Conservation (phyloP, 2,888 invertebrate species). For the Theodoxus fluviatilis region DNA sequence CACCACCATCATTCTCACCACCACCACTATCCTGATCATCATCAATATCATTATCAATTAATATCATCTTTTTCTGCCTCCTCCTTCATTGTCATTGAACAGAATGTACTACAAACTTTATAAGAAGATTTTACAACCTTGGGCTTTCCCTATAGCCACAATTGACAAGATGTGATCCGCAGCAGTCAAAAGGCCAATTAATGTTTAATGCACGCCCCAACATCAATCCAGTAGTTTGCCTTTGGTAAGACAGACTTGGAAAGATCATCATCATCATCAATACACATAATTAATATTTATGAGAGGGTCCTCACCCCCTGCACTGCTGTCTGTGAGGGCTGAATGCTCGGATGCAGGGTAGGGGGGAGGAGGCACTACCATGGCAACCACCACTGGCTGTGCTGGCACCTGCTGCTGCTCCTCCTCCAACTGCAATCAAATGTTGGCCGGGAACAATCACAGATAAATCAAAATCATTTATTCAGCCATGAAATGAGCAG, state of each 20-base stretch:
- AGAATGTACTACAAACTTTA: too few relatives aligned
- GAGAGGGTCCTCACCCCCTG: conserved; percentile 20
- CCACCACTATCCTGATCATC: neutral
- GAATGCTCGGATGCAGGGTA: conserved; percentile 26
- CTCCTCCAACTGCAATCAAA: conserved; percentile 42
- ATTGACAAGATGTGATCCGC: too few relatives aligned
- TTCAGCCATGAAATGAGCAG: too few relatives aligned
- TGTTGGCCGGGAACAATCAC: neutral
- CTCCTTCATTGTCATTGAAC: too few relatives aligned
- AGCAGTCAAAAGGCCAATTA: too few relatives aligned
- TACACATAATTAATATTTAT: too few relatives aligned
- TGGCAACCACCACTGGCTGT: conserved; percentile 49
- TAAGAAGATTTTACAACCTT: too few relatives aligned
- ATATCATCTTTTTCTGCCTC: too few relatives aligned
- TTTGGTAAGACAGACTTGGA: neutral
- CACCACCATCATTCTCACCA: neutral
- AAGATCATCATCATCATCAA: neutral
- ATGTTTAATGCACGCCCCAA: too few relatives aligned
- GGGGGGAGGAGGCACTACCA: conserved; percentile 50
- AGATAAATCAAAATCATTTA: neutral
- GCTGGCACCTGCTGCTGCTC: conserved; percentile 54
- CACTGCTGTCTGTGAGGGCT: conserved; percentile 21
- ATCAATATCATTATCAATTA: too few relatives aligned
- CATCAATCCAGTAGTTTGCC: too few relatives aligned
- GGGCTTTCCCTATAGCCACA: too few relatives aligned